These are phyloP conservation scores for Hydrozoanthus gracilis DNA, from an alignment of 92 coral and sea anemone species.

Conservation along the genomic window DNA sequence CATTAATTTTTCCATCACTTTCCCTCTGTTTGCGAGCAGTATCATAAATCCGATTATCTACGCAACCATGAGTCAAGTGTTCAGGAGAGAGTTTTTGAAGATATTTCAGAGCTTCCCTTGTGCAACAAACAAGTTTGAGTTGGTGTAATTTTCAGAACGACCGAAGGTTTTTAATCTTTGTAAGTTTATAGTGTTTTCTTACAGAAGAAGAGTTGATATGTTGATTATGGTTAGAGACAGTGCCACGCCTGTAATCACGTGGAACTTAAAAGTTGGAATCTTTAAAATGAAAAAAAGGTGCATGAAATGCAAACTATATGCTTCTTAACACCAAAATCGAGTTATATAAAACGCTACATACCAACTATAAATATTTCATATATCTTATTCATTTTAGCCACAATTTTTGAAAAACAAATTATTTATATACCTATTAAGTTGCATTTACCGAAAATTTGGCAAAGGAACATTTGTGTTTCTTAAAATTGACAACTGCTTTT, in stretches of 20 bases:
- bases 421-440: too few species aligned
- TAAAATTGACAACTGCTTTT: too few species aligned
- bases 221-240: neutral
- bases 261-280: neutral
- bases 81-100: constrained; percentile 11
- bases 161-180: neutral
- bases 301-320: neutral
- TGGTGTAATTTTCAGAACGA: neutral
- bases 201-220: neutral
- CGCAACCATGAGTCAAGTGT: constrained; percentile 37
- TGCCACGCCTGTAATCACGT: too few species aligned
- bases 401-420: too few species aligned
- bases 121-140: constrained; percentile 2
- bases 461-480: too few species aligned
- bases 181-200: neutral
- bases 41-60: constrained; percentile 21
- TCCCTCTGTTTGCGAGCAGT: constrained; percentile 21
- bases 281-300: neutral
- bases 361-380: too few species aligned
- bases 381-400: too few species aligned
- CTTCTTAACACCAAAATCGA: too few species aligned
- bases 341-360: too few species aligned
- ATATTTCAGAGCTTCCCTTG: neutral
- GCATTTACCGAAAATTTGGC: too few species aligned
- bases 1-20: constrained; percentile 14